Evolutionary conservation across 2,113 vertebrate genomes (phyloP).

Genomic region (Mesocricetus auratus): DNA sequence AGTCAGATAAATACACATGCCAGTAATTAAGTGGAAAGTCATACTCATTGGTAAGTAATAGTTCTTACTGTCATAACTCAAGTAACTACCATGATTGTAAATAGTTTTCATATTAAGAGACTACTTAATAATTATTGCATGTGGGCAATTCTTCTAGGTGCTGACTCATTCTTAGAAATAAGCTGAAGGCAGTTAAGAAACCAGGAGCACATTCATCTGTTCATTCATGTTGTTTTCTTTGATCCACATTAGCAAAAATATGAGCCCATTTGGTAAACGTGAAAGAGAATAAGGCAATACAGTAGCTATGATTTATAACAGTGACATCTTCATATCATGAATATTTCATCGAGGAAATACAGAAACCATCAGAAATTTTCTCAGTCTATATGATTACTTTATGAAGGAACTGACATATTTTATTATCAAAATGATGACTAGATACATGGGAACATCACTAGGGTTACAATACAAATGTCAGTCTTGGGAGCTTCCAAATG

Average conservation of each 20-base stretch:
- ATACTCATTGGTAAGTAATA: not conserved
- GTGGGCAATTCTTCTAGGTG: constrained; percentile 37
- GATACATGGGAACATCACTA: constrained; percentile 43
- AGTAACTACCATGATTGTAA: constrained; percentile 44
- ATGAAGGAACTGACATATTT: constrained; percentile 57
- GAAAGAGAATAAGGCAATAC: constrained; percentile 75
- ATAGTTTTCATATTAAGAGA: constrained; percentile 73
- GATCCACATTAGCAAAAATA: constrained; percentile 78
- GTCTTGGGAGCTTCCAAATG: not conserved
- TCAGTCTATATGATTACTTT: constrained; percentile 79
- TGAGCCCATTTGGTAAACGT: constrained; percentile 78
- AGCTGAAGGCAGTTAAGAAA: constrained; percentile 70
- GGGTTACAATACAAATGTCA: constrained; percentile 14
- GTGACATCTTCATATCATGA: constrained; percentile 68
- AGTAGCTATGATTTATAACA: constrained; percentile 82
- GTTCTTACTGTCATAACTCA: constrained; percentile 47
- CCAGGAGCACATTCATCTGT: constrained; percentile 73
- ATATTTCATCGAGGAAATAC: constrained; percentile 80
- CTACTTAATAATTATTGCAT: constrained; percentile 33
- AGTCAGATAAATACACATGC: constrained; percentile 1
- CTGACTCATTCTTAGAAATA: constrained; percentile 54
- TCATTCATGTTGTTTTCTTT: constrained; percentile 79
- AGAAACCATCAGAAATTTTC: constrained; percentile 74
- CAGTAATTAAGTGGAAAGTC: constrained; percentile 38
- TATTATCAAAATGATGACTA: constrained; percentile 58